Base-by-base conservation (phyloP, 2,797 vertebrate species). In the Urosaurus nigricauda region DNA sequence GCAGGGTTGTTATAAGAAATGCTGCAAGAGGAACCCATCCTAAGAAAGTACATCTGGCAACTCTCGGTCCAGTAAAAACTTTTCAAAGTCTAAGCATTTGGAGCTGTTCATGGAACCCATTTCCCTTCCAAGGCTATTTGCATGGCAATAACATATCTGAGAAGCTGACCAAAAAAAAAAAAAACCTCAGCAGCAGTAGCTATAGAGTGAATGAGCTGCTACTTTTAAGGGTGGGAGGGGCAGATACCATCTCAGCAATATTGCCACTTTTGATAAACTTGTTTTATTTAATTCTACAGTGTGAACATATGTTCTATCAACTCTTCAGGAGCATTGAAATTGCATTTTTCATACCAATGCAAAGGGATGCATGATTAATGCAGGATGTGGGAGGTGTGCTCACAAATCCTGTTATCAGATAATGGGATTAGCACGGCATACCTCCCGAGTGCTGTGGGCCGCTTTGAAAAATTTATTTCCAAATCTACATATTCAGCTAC, bases 351-450 rank as follows among this genome's bases (percentile, higher is more conserved):
- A 91, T 88, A 92, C 95, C 85, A 35, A 53, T 79, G 60, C 88
- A 26, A 68, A 94, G 92, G 93, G 77, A 82, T 51, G 81, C 0
- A 14, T 87, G 91, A 90, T 95, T 95, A 92, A 90, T 32, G 89
- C 92, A 58, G 92, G 87, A 78, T n/a, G 89, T 71, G 77, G 95
- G 94, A 96, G 94, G 93, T 93, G 87, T 83, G 91, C 89, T 94
- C 93, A 87, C 92, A 96, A 96, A 97, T 97, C 96, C 95, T 0
- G 94, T 96, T 96, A 95, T 96, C 96, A 95, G 95, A 94, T 96
- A 96, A 97, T 93, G 94, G 95, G 96, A 97, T 97, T 97, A 95
- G 90, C 58, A 73, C 29, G 0, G 6, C 93, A 79, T 51, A 92
- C 93, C 89, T 96, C 87, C 91, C 0, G 0, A 92, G 93, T 4